Evolutionary conservation across 2,113 vertebrate species (phyloP).

Genomic region (Malurus elegans): DNA sequence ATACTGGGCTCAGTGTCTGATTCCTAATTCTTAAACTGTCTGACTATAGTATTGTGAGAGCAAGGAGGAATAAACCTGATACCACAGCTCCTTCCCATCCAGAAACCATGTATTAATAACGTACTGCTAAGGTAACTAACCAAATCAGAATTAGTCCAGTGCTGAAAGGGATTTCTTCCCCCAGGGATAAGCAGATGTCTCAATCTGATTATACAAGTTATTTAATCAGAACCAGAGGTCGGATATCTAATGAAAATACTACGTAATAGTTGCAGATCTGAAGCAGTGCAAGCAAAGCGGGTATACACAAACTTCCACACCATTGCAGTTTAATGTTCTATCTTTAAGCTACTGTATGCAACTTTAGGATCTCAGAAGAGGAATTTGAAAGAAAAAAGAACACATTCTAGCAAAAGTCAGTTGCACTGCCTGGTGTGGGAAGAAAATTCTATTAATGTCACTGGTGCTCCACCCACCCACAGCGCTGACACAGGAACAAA

Average conservation of each 20-base stretch:
- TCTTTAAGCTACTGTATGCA: fast-evolving
- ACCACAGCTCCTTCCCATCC: background rate
- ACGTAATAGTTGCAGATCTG: background rate
- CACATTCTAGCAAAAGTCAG: background rate
- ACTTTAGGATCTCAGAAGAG: background rate
- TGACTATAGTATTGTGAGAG: background rate
- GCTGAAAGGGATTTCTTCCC: constrained; percentile 53
- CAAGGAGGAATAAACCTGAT: background rate
- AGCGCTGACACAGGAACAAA: background rate
- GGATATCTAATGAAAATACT: constrained; percentile 22
- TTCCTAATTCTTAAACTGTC: constrained; percentile 18
- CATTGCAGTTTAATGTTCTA: background rate
- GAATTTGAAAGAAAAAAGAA: background rate
- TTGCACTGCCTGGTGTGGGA: background rate
- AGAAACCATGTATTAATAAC: constrained; percentile 7
- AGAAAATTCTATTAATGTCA: background rate
- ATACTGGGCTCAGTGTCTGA: background rate
- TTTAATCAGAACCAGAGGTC: constrained; percentile 56
- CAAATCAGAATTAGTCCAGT: constrained; percentile 29
- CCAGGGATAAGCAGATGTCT: constrained; percentile 45
- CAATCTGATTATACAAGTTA: constrained; percentile 57
- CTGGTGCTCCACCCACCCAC: background rate
- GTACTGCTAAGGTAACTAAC: constrained; percentile 53
- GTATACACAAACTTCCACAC: background rate
- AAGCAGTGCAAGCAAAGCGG: background rate